Conservation (phyloP, 2,797 vertebrate species). For the Myotis vivesi region DNA sequence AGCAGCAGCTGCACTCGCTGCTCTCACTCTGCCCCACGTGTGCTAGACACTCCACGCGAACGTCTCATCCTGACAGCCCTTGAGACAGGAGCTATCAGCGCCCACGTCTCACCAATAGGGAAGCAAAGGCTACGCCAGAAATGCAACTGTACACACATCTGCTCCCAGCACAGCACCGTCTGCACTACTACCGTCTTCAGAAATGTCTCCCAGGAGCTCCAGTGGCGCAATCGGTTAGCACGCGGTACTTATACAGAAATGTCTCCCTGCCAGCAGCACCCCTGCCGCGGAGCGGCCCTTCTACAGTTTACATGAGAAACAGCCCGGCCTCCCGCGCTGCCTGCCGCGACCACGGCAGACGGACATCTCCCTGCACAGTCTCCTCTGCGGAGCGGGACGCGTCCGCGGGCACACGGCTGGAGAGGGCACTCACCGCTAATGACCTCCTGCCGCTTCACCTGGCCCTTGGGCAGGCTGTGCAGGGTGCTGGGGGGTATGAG, state of each 20-base stretch:
- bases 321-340: neutral
- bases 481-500: conserved; percentile 84
- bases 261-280: neutral
- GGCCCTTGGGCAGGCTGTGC: conserved; percentile 89
- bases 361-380: neutral
- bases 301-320: fast-evolving
- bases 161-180: neutral
- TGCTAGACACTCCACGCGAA: fast-evolving
- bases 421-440: conserved; percentile 89
- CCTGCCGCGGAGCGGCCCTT: fast-evolving
- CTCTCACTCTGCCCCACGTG: neutral
- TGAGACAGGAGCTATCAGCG: neutral
- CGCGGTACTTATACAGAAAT: too few relatives aligned
- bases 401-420: neutral
- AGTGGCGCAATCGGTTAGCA: too few relatives aligned
- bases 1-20: neutral
- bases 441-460: conserved; percentile 93
- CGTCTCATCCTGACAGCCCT: neutral
- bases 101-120: neutral
- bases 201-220: neutral
- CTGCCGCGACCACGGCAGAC: fast-evolving
- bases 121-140: neutral
- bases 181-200: neutral
- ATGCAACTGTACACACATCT: neutral
- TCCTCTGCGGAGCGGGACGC: neutral